Evolutionary conservation across 2,797 vertebrate species (phyloP).

Genomic region (Tenualosa ilisha): DNA sequence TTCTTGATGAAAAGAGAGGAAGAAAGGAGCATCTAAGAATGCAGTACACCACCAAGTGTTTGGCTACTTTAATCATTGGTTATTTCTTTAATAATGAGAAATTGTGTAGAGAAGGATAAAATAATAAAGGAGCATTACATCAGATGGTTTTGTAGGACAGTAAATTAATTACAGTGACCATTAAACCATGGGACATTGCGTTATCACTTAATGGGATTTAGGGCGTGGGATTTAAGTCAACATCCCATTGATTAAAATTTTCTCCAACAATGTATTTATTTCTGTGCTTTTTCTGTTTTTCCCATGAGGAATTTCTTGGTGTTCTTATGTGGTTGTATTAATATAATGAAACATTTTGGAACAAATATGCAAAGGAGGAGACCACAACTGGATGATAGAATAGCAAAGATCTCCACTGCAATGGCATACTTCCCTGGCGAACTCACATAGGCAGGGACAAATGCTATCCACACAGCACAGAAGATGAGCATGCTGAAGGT

Average conservation of each 20-base stretch:
- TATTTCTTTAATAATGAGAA: background rate
- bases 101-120: background rate
- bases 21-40: background rate
- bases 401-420: conserved; percentile 59
- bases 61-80: too few relatives aligned
- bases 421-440: conserved; percentile 62
- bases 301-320: conserved; percentile 67
- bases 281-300: conserved; percentile 31
- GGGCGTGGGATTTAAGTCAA: background rate
- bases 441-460: conserved; percentile 59
- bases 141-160: background rate
- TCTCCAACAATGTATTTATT: background rate
- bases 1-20: background rate
- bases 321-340: conserved; percentile 57
- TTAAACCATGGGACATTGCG: background rate
- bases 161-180: background rate
- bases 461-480: conserved; percentile 56
- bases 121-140: background rate
- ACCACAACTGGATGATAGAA: conserved; percentile 57
- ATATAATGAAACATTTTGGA: conserved; percentile 61
- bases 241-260: background rate
- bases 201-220: background rate
- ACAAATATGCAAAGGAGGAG: conserved; percentile 55
- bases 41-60: too few relatives aligned
- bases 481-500: conserved; percentile 62